Conservation (phyloP, 2,113 vertebrate genomes). For the Beaufortia kweichowensis region DNA sequence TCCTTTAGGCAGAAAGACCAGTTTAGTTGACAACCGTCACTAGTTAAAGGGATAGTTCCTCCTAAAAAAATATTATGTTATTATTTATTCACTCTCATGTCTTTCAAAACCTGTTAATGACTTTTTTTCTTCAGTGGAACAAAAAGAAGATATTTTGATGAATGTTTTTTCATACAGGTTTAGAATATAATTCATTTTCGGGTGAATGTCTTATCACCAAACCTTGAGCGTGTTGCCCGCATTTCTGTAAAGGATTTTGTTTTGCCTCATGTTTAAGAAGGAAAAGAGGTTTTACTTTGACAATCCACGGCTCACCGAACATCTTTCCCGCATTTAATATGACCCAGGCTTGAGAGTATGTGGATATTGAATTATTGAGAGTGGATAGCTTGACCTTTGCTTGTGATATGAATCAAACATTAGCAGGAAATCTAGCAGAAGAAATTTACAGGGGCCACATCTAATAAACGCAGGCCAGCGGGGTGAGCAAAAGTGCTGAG, state of each 20-base stretch:
- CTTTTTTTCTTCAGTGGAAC: no score
- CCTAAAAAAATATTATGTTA: no score
- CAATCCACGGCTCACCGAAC: constrained; percentile 7
- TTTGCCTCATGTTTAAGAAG: not conserved
- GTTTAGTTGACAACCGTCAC: no score
- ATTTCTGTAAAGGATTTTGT: constrained; percentile 16
- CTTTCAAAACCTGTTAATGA: no score
- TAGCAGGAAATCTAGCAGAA: constrained; percentile 42
- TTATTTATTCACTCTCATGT: no score
- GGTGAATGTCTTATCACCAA: no score
- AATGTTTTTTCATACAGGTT: no score
- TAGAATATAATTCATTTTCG: no score
- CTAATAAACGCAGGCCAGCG: constrained; percentile 62
- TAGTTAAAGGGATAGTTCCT: no score
- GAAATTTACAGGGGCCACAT: constrained; percentile 59
- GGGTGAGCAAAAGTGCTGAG: constrained; percentile 64
- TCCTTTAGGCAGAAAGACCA: no score
- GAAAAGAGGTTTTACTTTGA: constrained; percentile 20
- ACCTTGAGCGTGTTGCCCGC: constrained; percentile 4
- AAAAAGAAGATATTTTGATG: no score
- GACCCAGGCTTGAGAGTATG: constrained; percentile 5
- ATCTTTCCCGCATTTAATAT: constrained; percentile 20
- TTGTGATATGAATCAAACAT: constrained; percentile 58
- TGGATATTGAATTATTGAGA: constrained; percentile 58
- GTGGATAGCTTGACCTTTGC: constrained; percentile 56